phyloP scores from a whole-genome alignment of 2,888 invertebrate genomes.

The Tenodera sinensis region DNA sequence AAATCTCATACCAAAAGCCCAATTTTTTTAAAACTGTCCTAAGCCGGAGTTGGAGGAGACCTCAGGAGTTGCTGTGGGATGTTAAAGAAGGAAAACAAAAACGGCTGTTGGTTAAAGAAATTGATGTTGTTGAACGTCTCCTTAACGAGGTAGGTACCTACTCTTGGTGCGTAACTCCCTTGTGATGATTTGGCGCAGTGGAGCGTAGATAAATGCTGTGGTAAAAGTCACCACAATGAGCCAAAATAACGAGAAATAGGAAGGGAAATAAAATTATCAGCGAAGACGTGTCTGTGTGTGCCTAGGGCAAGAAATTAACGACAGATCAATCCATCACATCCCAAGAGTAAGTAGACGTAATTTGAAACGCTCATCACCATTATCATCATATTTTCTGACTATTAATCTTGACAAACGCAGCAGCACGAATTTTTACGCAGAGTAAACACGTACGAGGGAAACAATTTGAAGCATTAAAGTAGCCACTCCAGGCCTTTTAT shows the following conservation, averaged over 20 bases:
- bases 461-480: not conserved
- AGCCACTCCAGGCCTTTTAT: not conserved
- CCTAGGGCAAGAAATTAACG: not conserved
- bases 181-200: not conserved
- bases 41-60: not conserved
- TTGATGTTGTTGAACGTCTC: not conserved
- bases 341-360: not conserved
- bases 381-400: not conserved
- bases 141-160: not conserved
- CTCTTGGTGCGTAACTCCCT: not conserved
- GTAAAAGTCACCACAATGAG: not conserved
- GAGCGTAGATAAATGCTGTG: not conserved
- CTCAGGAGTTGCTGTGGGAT: not conserved
- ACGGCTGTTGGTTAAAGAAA: not conserved
- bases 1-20: too few species aligned
- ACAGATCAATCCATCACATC: not conserved
- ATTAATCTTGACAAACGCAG: not conserved
- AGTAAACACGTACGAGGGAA: not conserved
- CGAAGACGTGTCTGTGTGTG: not conserved
- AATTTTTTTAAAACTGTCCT: too few species aligned
- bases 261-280: not conserved
- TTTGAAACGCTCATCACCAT: not conserved
- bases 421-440: not conserved
- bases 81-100: not conserved
- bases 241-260: not conserved